Percentiles rank a stretch among this genome's conserved stretches.
Conservation (phyloP, 1,140 invertebrate species). For the Listronotus bonariensis region DNA sequence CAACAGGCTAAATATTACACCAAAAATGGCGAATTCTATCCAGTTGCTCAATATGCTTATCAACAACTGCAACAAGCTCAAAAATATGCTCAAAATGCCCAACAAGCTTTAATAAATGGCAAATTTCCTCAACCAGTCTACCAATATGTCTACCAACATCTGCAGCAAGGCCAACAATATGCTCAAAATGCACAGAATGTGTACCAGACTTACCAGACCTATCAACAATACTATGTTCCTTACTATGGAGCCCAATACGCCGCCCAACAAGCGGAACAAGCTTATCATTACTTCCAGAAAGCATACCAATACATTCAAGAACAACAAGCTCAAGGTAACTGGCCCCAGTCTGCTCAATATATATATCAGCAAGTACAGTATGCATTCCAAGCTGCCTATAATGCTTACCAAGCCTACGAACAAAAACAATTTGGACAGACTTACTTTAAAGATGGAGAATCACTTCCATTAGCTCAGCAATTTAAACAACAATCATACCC, state of each 20-base stretch:
- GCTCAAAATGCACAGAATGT: conserved; percentile 5
- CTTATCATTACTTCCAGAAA: conserved; percentile 7
- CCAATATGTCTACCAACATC: conserved; percentile 16
- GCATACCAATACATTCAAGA: conserved; percentile 11
- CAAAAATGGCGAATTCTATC: conserved; percentile 7
- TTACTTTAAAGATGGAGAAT: neutral
- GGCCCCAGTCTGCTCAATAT: neutral
- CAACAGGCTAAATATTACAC: conserved; percentile 8
- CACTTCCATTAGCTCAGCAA: neutral
- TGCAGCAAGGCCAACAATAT: conserved; percentile 15
- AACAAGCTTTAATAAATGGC: conserved; percentile 3
- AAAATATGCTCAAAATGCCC: conserved; percentile 14
- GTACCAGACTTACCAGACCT: conserved; percentile 4
- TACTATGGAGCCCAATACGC: neutral
- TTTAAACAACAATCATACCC: neutral
- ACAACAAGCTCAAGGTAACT: conserved; percentile 1
- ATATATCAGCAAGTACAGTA: neutral
- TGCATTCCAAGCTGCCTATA: neutral
- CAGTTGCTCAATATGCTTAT: conserved; percentile 1
- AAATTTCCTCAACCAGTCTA: conserved; percentile 6
- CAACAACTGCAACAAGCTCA: conserved; percentile 17
- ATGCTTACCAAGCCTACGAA: conserved; percentile 1
- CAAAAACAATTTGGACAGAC: neutral
- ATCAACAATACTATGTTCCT: conserved; percentile 9
- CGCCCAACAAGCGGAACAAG: neutral